Base-by-base conservation (phyloP, 2,888 invertebrate genomes). In the Orthosia cruda region DNA sequence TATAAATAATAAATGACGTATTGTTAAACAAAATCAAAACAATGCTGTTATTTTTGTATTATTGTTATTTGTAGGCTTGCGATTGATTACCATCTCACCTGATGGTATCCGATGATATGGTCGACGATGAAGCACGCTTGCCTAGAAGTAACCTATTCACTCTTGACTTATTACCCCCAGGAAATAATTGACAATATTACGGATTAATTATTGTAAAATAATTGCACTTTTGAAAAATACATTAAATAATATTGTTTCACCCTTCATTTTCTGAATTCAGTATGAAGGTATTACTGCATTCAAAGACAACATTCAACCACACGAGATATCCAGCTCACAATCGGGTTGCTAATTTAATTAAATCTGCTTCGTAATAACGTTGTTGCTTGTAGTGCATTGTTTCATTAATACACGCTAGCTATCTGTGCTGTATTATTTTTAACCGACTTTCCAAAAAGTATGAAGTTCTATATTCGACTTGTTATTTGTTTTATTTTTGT, bases 331-430 rank as follows among this genome's bases (percentile, higher is more conserved):
- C 55, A 77, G 70, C 61, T 55, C 76, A 61, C 64, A 64, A 67
- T 66, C 55, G 50, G 23, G 74, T 80, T 80, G 74, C 74, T 80
- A 80, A 78, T 78, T 78, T 55, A 72, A 78, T 78, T 80, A 80
- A 78, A 80, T 65, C 65, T 65, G 50, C 61, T 55, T 23, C 32
- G 72, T 77, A 58, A 63, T 71, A 52, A 78, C 58, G 54, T 45
- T 75, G 75, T 15, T 76, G 75, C 54, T 16, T 47, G 61, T 1
- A 74, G 23, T 66, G 59, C 61, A 77, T 40, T 52, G 50, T 65
- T 61, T 32, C 45, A 62, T 80, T 47, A 52, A 74, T 61, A 61
- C n/a, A 23, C 26, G 13, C 11, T 52, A 58, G 2, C 40, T 73
- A 74, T 26, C 55, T 18, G 18, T 78, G 23, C 23, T 11, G 47